Percentiles rank a stretch among this genome's conserved stretches.
Evolutionary conservation across 2,113 vertebrate genomes (phyloP).

Genomic region (Callipepla squamata): DNA sequence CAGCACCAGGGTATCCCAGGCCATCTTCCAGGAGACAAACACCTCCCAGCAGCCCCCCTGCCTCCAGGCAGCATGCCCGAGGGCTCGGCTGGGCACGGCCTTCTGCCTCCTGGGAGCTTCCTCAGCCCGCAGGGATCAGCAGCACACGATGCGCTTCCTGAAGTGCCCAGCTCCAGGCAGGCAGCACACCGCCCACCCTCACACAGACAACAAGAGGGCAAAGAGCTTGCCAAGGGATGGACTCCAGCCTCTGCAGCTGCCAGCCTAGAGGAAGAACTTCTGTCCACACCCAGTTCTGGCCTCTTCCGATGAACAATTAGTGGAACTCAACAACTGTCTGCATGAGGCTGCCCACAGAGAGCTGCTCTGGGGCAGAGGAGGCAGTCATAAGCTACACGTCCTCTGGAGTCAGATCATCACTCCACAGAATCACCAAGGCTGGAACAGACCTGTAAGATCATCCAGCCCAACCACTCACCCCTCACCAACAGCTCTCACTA

Average conservation of each 20-base stretch:
- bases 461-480: too few relatives aligned
- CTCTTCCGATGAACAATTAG: neutral
- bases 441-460: too few relatives aligned
- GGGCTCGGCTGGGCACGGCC: neutral
- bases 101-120: neutral
- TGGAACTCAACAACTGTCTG: neutral
- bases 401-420: neutral
- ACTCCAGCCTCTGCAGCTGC: neutral
- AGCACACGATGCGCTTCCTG: neutral
- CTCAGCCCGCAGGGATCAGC: neutral
- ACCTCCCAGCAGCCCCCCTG: neutral
- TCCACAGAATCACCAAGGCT: too few relatives aligned
- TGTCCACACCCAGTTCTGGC: neutral
- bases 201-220: neutral
- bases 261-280: neutral
- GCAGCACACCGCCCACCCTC: accelerated
- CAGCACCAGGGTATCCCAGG: neutral
- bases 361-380: neutral
- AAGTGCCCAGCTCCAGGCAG: neutral
- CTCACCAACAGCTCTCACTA: too few relatives aligned
- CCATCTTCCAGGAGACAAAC: too few relatives aligned
- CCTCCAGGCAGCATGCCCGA: accelerated
- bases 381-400: too few relatives aligned
- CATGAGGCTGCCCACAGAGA: neutral
- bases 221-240: neutral